Conservation (phyloP, 1,140 invertebrate genomes). For the Bombus consobrinus region DNA sequence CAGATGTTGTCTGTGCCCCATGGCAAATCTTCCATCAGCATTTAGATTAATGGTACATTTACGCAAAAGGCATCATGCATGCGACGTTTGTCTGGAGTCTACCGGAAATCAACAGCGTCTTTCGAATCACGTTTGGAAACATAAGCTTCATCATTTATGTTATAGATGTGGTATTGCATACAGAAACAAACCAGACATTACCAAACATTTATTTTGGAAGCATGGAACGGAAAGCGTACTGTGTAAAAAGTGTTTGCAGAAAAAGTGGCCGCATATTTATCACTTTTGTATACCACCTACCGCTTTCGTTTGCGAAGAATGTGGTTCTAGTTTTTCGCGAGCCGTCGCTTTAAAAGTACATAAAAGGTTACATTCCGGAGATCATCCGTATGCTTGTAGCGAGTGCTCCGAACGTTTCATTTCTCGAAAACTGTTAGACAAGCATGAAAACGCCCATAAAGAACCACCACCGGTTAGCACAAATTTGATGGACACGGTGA, state of each 20-base stretch:
- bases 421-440: conserved; percentile 89
- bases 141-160: conserved; percentile 92
- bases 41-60: conserved; percentile 94
- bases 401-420: conserved; percentile 91
- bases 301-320: conserved; percentile 91
- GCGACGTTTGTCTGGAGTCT: conserved; percentile 92
- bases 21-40: conserved; percentile 89
- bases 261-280: conserved; percentile 95
- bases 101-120: conserved; percentile 90
- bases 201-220: conserved; percentile 95
- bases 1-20: conserved; percentile 89
- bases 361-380: conserved; percentile 89
- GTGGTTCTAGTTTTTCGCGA: conserved; percentile 87
- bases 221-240: conserved; percentile 93
- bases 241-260: conserved; percentile 92
- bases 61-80: conserved; percentile 90
- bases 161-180: conserved; percentile 93
- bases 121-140: conserved; percentile 94
- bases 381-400: conserved; percentile 87
- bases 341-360: conserved; percentile 92
- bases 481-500: neutral
- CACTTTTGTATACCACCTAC: conserved; percentile 93
- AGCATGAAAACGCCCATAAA: conserved; percentile 86
- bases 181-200: conserved; percentile 92
- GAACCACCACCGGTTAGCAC: conserved; percentile 71